Conservation (phyloP, 2,113 vertebrate genomes). For the Otocyon megalotis region DNA sequence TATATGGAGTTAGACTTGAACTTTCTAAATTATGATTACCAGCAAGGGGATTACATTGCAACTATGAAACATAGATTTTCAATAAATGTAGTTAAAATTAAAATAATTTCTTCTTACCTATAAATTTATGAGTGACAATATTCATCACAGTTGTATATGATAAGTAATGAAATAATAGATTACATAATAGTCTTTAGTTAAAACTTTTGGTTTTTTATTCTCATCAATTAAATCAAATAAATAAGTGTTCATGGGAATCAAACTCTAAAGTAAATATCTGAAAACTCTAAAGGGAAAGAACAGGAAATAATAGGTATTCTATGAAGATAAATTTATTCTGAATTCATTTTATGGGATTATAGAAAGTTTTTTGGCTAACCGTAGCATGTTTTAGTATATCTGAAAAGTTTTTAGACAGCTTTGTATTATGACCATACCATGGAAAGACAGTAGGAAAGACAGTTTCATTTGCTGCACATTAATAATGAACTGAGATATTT, state of each 20-base stretch:
- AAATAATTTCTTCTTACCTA: conserved; percentile 56
- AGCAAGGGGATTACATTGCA: conserved; percentile 50
- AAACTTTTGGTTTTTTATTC: neutral
- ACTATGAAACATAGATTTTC: conserved; percentile 76
- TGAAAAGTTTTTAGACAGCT: neutral
- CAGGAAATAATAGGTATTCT: neutral
- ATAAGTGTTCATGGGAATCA: neutral
- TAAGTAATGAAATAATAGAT: neutral
- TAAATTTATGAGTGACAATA: conserved; percentile 65
- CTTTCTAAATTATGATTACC: conserved; percentile 78
- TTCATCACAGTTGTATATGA: conserved; percentile 48
- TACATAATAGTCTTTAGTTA: conserved; percentile 21
- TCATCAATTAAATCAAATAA: conserved; percentile 58
- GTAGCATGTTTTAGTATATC: neutral
- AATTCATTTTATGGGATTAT: conserved; percentile 18
- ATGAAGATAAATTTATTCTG: neutral
- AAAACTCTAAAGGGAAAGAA: neutral
- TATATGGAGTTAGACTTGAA: conserved; percentile 68
- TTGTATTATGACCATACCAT: neutral
- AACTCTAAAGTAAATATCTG: neutral
- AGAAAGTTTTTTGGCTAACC: neutral
- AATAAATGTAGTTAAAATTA: conserved; percentile 69
- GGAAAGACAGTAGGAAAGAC: neutral
- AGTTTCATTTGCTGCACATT: neutral
- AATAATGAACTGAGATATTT: neutral